Evolutionary conservation across 1,140 invertebrate species (phyloP).

Genomic region (Drosophila leontia): DNA sequence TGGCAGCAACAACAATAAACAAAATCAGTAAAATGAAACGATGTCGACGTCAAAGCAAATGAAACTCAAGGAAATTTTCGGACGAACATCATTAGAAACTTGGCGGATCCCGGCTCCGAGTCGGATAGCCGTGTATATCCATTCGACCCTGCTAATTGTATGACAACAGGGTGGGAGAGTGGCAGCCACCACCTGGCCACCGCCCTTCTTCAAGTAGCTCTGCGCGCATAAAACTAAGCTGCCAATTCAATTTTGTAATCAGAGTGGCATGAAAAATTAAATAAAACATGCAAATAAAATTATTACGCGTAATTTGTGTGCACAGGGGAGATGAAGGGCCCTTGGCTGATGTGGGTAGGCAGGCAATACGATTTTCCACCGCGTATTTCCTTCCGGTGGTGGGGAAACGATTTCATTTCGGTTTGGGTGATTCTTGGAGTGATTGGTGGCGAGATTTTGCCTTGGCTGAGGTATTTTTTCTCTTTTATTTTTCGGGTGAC

Average conservation of each 20-base stretch:
- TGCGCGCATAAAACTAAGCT: slow-evolving; percentile 75
- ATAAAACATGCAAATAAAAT: slow-evolving; percentile 84
- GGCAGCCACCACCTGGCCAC: slow-evolving; percentile 51
- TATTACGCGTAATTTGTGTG: slow-evolving; percentile 81
- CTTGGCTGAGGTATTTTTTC: neutral
- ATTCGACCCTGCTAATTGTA: slow-evolving; percentile 73
- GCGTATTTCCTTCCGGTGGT: slow-evolving; percentile 25
- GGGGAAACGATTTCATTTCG: slow-evolving; percentile 18
- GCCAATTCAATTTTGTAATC: slow-evolving; percentile 83
- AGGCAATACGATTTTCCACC: slow-evolving; percentile 21
- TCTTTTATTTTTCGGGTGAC: neutral
- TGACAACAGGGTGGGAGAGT: slow-evolving; percentile 53
- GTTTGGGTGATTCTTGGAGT: slow-evolving; percentile 1
- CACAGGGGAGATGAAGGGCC: slow-evolving; percentile 31
- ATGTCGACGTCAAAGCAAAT: slow-evolving; percentile 73
- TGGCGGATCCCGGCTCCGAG: slow-evolving; percentile 22
- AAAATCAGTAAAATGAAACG: slow-evolving; percentile 52
- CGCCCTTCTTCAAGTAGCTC: slow-evolving; percentile 52
- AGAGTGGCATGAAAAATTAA: slow-evolving; percentile 83
- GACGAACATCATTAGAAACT: slow-evolving; percentile 78
- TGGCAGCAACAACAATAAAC: slow-evolving; percentile 64
- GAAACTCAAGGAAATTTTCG: slow-evolving; percentile 72
- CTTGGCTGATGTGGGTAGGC: slow-evolving; percentile 7
- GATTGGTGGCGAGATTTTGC: slow-evolving; percentile 8
- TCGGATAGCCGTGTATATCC: slow-evolving; percentile 32